Conservation (phyloP, 2,797 vertebrate genomes). For the Centropyge bicolor region DNA sequence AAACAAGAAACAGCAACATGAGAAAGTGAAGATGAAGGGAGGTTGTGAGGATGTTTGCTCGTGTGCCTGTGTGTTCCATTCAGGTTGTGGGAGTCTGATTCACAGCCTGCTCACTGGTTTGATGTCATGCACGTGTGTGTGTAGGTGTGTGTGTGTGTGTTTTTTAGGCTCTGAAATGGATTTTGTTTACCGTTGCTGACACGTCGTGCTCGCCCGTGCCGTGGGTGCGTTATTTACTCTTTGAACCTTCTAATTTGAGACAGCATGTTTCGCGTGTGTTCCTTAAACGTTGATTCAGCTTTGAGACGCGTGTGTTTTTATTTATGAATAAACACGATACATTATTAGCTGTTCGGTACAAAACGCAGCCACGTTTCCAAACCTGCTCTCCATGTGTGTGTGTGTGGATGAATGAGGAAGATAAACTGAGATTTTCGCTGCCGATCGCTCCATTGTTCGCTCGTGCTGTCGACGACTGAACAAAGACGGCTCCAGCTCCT, state of each 20-base stretch:
- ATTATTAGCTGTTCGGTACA: conserved; percentile 5
- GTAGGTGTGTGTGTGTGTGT: conserved; percentile 38
- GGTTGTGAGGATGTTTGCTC: conserved; percentile 5
- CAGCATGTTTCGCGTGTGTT: not conserved
- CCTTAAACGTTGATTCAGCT: conserved; percentile 10
- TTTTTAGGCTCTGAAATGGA: conserved; percentile 9
- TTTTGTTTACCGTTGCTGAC: conserved; percentile 16
- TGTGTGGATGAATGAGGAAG: conserved; percentile 11
- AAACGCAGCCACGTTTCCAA: not conserved
- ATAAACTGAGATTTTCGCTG: not conserved
- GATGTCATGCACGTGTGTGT: conserved; percentile 9
- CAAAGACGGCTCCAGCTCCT: conserved; percentile 16
- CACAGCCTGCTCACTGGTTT: conserved; percentile 17
- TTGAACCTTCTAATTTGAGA: conserved; percentile 1
- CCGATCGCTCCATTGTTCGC: conserved; percentile 2
- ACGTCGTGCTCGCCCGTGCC: not conserved
- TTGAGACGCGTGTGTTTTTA: not conserved
- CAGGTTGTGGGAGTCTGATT: conserved; percentile 41
- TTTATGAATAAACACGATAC: conserved; percentile 1
- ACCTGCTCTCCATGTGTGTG: conserved; percentile 9
- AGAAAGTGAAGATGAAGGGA: not conserved
- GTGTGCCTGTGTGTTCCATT: conserved; percentile 21
- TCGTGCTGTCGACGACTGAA: not conserved
- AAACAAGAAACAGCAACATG: not conserved
- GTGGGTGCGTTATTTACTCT: conserved; percentile 6